phyloP scores from a whole-genome alignment of 2,797 vertebrate genomes.

The Melanotaenia boesemani region DNA sequence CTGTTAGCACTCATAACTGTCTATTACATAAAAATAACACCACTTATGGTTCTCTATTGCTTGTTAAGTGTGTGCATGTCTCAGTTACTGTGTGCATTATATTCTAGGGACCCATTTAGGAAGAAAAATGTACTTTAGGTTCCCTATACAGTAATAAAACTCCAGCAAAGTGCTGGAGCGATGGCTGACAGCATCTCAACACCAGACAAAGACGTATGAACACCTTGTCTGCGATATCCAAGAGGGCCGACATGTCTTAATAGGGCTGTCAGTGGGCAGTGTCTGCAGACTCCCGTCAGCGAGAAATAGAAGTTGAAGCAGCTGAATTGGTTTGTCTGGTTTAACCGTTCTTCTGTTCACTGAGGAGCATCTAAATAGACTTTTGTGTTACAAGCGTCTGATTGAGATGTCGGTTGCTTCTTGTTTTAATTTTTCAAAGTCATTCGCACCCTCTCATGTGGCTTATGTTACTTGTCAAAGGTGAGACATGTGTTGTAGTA shows the following conservation, averaged over 20 bases:
- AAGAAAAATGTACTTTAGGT: neutral
- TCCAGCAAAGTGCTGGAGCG: neutral
- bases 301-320: slow-evolving; percentile 39
- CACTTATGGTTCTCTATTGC: neutral
- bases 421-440: neutral
- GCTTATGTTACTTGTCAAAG: neutral
- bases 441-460: neutral
- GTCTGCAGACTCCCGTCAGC: slow-evolving; percentile 12
- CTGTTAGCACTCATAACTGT: neutral
- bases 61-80: neutral
- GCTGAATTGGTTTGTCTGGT: slow-evolving; percentile 48
- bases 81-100: neutral
- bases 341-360: slow-evolving; percentile 12
- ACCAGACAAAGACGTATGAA: slow-evolving; percentile 41
- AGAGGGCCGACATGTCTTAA: slow-evolving; percentile 39
- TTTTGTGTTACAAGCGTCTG: neutral
- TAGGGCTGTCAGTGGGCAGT: slow-evolving; percentile 45
- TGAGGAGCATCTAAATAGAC: slow-evolving; percentile 20
- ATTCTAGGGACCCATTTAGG: neutral
- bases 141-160: slow-evolving; percentile 7
- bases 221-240: slow-evolving; percentile 14
- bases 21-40: neutral
- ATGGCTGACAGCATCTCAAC: slow-evolving; percentile 12
- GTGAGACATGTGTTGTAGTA: neutral
- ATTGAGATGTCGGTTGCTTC: neutral